Evolutionary conservation across 2,797 vertebrate genomes (phyloP), one percentile per base, ranked within the genome.

Genomic region (Cossypha caffra): DNA sequence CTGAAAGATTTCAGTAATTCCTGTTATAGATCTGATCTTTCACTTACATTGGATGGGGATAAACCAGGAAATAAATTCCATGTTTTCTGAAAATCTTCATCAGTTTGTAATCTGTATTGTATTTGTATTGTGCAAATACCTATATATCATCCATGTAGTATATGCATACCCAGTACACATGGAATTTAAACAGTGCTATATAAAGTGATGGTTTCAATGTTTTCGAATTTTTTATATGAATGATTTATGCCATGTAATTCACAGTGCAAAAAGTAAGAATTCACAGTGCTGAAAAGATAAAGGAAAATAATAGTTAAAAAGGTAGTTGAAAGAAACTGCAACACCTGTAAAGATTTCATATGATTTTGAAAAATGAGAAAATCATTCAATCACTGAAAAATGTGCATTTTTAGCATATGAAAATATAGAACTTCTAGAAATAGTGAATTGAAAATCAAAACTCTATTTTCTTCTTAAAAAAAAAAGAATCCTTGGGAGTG

Each of bases 91-190:
- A 67, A 73, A 45, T 9, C 17, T 67, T 87, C 17, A 69, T 16
- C 19, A 63, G 10, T 29, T 55, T 83, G 6, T 21, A 47, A 4
- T 54, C 17, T n/a, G 8, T 19, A 59, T 67, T 59, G 9, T 85
- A 45, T 45, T 45, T 45, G 7, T 19, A 59, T 63, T 63, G 10
- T 87, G 17, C 25, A 62, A 64, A 23, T 31, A n/a, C 4, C 5
- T 55, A 43, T 11, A 5, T 10, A 29, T 59, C 35, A 3, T 43
- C 16, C 1, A 1, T 66, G 11, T 31, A 54, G 12, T 20, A 38
- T 54, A 42, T 19, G 4, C 26, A 31, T 4, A 59, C 4, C 1
- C 4, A 19, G 4, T 38, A n/a, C 6, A 26, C 4, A 40, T 6
- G 17, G 8, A 88, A 80, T 57, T 63, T 29, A 91, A 83, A 3